phyloP scores from a whole-genome alignment of 2,797 vertebrate genomes.

The Sebastiscus albofasciatus region DNA sequence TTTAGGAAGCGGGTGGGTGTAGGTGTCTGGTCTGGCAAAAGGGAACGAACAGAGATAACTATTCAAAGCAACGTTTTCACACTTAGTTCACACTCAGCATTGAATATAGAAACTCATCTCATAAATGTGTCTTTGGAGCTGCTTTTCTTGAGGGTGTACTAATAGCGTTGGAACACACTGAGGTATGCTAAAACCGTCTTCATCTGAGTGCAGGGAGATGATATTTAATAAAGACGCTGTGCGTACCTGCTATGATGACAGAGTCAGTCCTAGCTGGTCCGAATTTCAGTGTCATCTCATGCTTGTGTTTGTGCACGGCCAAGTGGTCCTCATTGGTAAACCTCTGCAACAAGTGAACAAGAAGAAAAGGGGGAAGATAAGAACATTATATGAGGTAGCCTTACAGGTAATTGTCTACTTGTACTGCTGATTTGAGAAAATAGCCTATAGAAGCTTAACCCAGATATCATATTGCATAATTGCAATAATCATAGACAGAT shows the following conservation, averaged over 20 bases:
- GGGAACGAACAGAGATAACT: slow-evolving; percentile 41
- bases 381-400: slow-evolving; percentile 41
- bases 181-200: background rate
- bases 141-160: slow-evolving; percentile 4
- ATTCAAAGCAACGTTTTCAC: slow-evolving; percentile 52
- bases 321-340: slow-evolving; percentile 99
- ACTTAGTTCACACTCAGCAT: slow-evolving; percentile 45
- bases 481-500: slow-evolving; percentile 47
- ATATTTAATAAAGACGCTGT: background rate
- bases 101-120: slow-evolving; percentile 39
- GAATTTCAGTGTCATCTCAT: slow-evolving; percentile 98
- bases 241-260: slow-evolving; percentile 84
- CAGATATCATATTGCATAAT: slow-evolving; percentile 53
- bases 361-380: slow-evolving; percentile 6
- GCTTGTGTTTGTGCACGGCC: slow-evolving; percentile 99
- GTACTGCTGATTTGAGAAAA: slow-evolving; percentile 47
- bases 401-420: slow-evolving; percentile 29
- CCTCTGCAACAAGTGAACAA: slow-evolving; percentile 83
- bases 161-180: background rate
- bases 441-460: slow-evolving; percentile 27
- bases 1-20: slow-evolving; percentile 98
- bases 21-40: slow-evolving; percentile 93
- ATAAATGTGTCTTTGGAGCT: background rate
- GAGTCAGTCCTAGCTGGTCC: slow-evolving; percentile 89
- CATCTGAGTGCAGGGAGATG: background rate